Percentiles rank a stretch among this genome's conserved stretches.
phyloP scores from a whole-genome alignment of 2,888 invertebrate species.

The Meta bourneti region DNA sequence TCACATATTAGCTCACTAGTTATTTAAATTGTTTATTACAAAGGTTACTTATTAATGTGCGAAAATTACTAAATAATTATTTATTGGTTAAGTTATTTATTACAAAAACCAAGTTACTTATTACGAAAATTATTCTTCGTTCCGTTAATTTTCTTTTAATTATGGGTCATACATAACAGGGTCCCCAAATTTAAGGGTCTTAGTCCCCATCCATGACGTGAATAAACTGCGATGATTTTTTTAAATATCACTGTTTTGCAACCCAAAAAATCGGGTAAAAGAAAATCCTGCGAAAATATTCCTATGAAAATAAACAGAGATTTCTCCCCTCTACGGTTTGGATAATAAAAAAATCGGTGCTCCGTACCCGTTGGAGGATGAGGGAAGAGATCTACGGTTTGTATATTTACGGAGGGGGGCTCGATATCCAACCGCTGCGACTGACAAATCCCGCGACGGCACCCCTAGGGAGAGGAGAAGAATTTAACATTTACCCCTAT shows the following conservation, averaged over 20 bases:
- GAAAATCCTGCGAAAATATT: background rate
- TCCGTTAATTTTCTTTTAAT: too few species aligned
- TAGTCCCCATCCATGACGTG: background rate
- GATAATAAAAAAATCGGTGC: background rate
- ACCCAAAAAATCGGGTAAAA: background rate
- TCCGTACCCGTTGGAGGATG: background rate
- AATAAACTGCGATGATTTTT: background rate
- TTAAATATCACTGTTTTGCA: background rate
- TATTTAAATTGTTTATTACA: too few species aligned
- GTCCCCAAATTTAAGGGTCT: too few species aligned
- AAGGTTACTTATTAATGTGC: too few species aligned
- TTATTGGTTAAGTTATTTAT: too few species aligned
- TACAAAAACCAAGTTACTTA: too few species aligned
- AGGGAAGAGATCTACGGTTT: constrained; percentile 1
- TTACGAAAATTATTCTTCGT: too few species aligned
- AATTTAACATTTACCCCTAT: constrained; percentile 68
- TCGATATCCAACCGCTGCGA: constrained; percentile 46
- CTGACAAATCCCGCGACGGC: constrained; percentile 67
- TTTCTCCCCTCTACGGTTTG: background rate
- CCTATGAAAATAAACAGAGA: background rate
- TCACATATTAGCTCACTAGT: too few species aligned
- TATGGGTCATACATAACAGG: too few species aligned
- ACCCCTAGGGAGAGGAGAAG: constrained; percentile 11
- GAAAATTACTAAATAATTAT: too few species aligned
- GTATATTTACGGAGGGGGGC: constrained; percentile 27